Percentiles rank a stretch among this genome's conserved stretches.
phyloP scores from a whole-genome alignment of 92 coral and sea anemone genomes.

The Bergia puertoricense region DNA sequence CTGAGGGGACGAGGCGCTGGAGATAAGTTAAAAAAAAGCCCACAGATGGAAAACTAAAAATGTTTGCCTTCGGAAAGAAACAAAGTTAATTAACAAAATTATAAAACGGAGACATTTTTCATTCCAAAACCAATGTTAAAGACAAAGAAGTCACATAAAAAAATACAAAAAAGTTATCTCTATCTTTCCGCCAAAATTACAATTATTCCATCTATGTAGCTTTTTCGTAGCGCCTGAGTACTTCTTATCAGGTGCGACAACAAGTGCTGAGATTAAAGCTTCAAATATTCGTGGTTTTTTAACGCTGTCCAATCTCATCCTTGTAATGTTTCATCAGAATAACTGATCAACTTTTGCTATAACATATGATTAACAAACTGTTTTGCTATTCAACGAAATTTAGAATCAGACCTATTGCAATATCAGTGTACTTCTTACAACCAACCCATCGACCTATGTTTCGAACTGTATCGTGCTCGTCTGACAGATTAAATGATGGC shows the following conservation, averaged over 20 bases:
- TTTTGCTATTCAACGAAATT: not conserved
- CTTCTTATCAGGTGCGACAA: not conserved
- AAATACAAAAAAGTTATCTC: not conserved
- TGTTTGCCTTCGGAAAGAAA: conserved; percentile 21
- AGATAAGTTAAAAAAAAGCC: not conserved
- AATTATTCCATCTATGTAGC: not conserved
- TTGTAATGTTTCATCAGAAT: not conserved
- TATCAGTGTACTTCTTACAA: not conserved
- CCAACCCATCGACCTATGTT: not conserved
- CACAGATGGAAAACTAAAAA: conserved; percentile 19
- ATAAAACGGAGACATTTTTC: not conserved
- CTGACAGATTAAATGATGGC: not conserved
- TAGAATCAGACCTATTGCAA: conserved; percentile 12
- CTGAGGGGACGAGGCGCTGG: not conserved
- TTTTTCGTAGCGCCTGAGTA: not conserved
- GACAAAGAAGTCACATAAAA: conserved; percentile 1
- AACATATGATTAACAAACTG: conserved; percentile 1
- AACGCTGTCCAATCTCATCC: not conserved
- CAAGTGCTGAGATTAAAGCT: not conserved
- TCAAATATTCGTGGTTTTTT: not conserved
- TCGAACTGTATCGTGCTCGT: conserved; percentile 20
- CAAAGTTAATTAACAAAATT: not conserved
- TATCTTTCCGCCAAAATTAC: not conserved
- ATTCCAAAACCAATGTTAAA: conserved; percentile 23
- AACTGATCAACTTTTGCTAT: not conserved